Percentiles rank a stretch among this genome's conserved stretches.
phyloP scores from a whole-genome alignment of 2,797 vertebrate genomes.

The Gephyroberyx darwinii region DNA sequence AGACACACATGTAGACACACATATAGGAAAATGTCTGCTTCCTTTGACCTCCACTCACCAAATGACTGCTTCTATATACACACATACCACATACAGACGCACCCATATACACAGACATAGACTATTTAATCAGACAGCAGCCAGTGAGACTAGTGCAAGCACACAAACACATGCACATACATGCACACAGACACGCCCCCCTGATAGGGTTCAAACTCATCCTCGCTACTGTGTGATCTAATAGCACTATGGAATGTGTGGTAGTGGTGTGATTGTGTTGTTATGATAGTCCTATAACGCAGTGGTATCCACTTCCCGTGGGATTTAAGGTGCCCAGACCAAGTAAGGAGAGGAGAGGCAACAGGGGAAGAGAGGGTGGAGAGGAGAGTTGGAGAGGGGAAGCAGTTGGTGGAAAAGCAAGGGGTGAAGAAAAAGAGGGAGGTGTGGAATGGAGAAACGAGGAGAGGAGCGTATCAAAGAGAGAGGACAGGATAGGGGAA shows the following conservation, averaged over 20 bases:
- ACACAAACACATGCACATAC: not conserved
- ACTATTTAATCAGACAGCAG: no score
- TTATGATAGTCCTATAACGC: not conserved
- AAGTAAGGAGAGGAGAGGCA: not conserved
- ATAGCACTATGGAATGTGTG: no score
- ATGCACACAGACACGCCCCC: not conserved
- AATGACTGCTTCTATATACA: not conserved
- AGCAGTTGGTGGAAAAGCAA: not conserved
- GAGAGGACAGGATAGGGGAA: not conserved
- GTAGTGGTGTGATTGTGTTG: no score
- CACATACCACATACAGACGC: no score
- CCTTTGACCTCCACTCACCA: not conserved
- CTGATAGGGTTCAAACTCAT: not conserved
- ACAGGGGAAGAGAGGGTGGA: not conserved
- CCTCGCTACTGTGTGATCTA: not conserved
- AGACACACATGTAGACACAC: not conserved
- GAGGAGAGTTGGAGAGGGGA: not conserved
- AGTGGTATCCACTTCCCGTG: not conserved
- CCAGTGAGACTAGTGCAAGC: no score
- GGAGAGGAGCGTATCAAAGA: not conserved
- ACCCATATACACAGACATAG: no score
- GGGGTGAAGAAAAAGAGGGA: not conserved
- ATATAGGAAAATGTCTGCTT: not conserved
- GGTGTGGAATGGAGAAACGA: not conserved
- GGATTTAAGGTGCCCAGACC: not conserved